A percentile compares a stretch with the other conserved stretches of the same genome.
These are phyloP conservation scores for Crocuta crocuta DNA, from an alignment of 2,113 vertebrate species.

Conservation along the genomic window DNA sequence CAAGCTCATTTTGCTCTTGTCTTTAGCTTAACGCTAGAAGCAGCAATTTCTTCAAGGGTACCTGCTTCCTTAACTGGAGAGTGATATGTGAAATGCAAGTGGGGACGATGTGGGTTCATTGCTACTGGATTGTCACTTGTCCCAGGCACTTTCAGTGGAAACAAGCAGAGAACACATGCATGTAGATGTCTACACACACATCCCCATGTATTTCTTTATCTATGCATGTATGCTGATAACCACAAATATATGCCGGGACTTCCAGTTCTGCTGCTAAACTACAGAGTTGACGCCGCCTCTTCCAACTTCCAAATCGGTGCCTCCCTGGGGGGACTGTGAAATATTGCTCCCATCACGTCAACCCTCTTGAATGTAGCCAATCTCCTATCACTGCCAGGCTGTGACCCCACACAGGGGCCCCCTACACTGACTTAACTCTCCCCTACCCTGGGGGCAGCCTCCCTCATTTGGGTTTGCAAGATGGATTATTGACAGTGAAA, in stretches of 20 bases:
- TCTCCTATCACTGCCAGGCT: fast-evolving
- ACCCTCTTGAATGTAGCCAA: not conserved
- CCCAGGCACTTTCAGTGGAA: not conserved
- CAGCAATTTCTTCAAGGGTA: not conserved
- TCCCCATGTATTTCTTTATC: not conserved
- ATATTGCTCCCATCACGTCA: not conserved
- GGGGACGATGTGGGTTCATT: not conserved
- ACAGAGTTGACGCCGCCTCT: not conserved
- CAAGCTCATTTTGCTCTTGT: not conserved
- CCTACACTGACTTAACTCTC: not conserved
- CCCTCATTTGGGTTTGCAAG: not conserved
- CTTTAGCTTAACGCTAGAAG: not conserved
- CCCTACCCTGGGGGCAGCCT: not conserved
- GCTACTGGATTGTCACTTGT: not conserved
- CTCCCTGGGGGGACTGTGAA: not conserved
- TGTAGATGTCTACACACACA: not conserved
- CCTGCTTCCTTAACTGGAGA: not conserved
- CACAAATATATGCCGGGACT: not conserved
- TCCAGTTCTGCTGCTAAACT: not conserved
- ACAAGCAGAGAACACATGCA: not conserved
- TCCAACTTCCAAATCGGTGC: not conserved
- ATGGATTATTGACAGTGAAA: not conserved
- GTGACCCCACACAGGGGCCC: fast-evolving
- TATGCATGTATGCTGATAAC: not conserved
- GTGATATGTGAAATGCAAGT: not conserved